phyloP scores from a whole-genome alignment of 2,888 invertebrate genomes.

The Standfussiana lucernea region DNA sequence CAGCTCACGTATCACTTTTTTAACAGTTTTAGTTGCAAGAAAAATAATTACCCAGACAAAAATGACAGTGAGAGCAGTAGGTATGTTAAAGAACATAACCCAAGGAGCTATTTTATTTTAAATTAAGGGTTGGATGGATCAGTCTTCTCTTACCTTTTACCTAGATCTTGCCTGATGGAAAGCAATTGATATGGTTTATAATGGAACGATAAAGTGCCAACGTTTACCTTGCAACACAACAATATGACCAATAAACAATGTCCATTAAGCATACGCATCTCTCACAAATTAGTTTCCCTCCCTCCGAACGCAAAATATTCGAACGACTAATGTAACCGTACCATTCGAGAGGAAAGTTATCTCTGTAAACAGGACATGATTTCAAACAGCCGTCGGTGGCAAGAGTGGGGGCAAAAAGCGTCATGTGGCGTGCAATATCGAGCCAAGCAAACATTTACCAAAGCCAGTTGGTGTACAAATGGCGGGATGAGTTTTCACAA shows the following conservation, averaged over 20 bases:
- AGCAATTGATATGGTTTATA: neutral
- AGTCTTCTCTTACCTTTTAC: neutral
- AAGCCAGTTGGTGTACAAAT: conserved; percentile 79
- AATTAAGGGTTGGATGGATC: too few species aligned
- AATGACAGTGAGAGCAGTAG: too few species aligned
- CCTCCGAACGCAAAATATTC: conserved; percentile 46
- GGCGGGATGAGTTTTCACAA: conserved; percentile 81
- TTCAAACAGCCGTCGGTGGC: conserved; percentile 70
- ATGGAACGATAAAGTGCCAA: neutral
- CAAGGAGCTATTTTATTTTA: too few species aligned
- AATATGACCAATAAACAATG: conserved; percentile 10
- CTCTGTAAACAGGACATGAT: conserved; percentile 77
- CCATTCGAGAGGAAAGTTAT: conserved; percentile 73
- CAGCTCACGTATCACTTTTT: too few species aligned
- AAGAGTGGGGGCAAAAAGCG: conserved; percentile 76
- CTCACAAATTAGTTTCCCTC: conserved; percentile 36
- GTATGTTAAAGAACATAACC: too few species aligned
- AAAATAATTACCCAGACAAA: too few species aligned
- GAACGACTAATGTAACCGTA: conserved; percentile 68
- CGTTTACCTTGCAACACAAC: conserved; percentile 3
- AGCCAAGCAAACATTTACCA: conserved; percentile 84
- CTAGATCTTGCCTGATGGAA: neutral
- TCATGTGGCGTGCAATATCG: conserved; percentile 85
- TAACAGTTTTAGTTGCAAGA: too few species aligned
- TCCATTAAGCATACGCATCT: neutral